Evolutionary conservation across 2,797 vertebrate genomes (phyloP), one percentile per base, ranked within the genome.

Genomic region (Chelon auratus): DNA sequence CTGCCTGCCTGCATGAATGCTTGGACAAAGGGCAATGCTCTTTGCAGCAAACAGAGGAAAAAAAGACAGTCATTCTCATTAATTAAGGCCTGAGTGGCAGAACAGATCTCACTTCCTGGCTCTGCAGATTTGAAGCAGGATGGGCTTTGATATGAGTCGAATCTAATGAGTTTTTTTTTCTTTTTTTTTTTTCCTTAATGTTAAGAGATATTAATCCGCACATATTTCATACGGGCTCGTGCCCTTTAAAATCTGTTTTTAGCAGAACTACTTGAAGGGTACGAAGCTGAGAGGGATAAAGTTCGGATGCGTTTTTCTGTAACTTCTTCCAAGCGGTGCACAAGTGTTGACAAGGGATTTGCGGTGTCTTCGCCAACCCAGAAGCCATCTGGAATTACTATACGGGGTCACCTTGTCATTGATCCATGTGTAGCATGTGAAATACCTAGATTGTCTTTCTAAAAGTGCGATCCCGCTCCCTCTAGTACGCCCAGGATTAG

Each of bases 351-450:
- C 71, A 26, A 57, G 70, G 74, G 85, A 86, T 85, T 90, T 86
- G 77, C 51, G 5, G 65, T 72, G 69, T 81, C 60, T 78, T 68
- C 83, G 64, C 70, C 72, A 51, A 67, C 70, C 56, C 56, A 53
- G 57, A 80, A 85, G 75, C 80, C 78, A 79, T 77, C 75, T 81
- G 61, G 53, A 69, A 59, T 60, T 75, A 74, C 62, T 58, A 50
- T 47, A 47, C 58, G 14, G 67, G 80, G 89, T 93, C 85, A 92
- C 87, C 88, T 90, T 89, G 82, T 86, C 81, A 85, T 80, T 84
- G 78, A 90, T 90, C 82, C 82, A 48, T 22, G 69, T 73, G 71
- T 59, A 68, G 83, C 73, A 59, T 81, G 81, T 77, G 75, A 77
- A 83, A 90, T 86, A 85, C 77, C 87, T 78, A 68, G 80, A 90